phyloP scores from a whole-genome alignment of 1,140 invertebrate genomes.

The Drosophila arizonae region DNA sequence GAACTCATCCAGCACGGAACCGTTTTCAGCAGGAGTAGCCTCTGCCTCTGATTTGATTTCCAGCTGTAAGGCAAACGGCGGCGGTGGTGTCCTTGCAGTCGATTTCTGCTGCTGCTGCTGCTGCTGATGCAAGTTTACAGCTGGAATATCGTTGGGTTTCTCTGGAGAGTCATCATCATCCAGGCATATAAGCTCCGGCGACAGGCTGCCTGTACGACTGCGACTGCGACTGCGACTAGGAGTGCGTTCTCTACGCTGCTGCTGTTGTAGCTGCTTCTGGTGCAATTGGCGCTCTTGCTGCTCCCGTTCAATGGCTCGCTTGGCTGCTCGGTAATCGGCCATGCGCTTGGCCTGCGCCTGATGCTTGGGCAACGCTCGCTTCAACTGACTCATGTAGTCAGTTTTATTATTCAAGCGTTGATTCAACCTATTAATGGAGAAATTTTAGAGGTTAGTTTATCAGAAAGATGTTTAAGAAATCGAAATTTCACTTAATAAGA shows the following conservation, averaged over 20 bases:
- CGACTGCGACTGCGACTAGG: conserved; percentile 25
- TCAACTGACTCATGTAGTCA: conserved; percentile 5
- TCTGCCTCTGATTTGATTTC: conserved; percentile 11
- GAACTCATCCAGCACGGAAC: conserved; percentile 56
- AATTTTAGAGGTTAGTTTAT: not conserved
- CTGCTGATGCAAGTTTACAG: not conserved
- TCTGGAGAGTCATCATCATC: conserved; percentile 70
- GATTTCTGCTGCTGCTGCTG: conserved; percentile 14
- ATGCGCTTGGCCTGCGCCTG: not conserved
- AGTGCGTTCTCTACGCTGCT: conserved; percentile 1
- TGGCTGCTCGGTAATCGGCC: not conserved
- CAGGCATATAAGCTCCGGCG: conserved; percentile 62
- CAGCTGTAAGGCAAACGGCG: conserved; percentile 10
- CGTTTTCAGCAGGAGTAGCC: conserved; percentile 39
- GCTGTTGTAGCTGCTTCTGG: conserved; percentile 1
- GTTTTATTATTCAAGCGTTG: not conserved
- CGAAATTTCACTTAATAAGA: too few relatives aligned
- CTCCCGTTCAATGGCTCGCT: not conserved
- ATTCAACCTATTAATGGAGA: conserved; percentile 27
- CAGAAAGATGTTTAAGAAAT: too few relatives aligned
- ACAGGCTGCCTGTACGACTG: conserved; percentile 29
- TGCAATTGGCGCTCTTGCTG: not conserved
- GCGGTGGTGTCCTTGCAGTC: not conserved
- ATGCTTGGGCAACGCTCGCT: conserved; percentile 2
- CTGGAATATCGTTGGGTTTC: conserved; percentile 31